Percentiles rank a stretch among this genome's conserved stretches.
phyloP scores from a whole-genome alignment of 2,797 vertebrate genomes.

The Schizothorax lantsangensis region DNA sequence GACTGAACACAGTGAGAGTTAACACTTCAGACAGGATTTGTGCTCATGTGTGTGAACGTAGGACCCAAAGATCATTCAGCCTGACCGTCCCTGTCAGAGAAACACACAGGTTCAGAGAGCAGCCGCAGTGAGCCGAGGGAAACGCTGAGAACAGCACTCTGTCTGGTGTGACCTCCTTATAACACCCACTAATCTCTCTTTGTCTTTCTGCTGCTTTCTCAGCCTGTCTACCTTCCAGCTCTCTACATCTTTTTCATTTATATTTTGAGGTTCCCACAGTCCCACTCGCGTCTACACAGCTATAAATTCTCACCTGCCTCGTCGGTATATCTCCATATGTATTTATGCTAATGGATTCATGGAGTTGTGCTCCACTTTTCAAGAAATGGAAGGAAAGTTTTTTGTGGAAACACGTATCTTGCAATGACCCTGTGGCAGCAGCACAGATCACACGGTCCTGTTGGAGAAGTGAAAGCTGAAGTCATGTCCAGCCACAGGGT shows the following conservation, averaged over 20 bases:
- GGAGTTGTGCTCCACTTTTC: conserved; percentile 32
- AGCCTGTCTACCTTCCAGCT: conserved; percentile 17
- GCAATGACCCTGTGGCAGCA: conserved; percentile 18
- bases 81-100: conserved; percentile 45
- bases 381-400: conserved; percentile 8
- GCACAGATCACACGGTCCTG: conserved; percentile 27
- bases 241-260: conserved; percentile 18
- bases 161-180: conserved; percentile 41
- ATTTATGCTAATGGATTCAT: conserved; percentile 29
- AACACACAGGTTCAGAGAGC: conserved; percentile 24
- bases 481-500: conserved; percentile 51
- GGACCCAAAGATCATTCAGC: conserved; percentile 60
- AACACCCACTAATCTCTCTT: conserved; percentile 29
- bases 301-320: conserved; percentile 34
- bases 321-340: conserved; percentile 27
- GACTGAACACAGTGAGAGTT: conserved; percentile 61
- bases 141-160: conserved; percentile 45
- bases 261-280: conserved; percentile 1
- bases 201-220: not conserved
- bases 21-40: conserved; percentile 78
- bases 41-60: conserved; percentile 62
- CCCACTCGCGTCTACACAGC: not conserved
- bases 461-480: conserved; percentile 34
- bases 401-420: conserved; percentile 15
- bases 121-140: conserved; percentile 21